Conservation (phyloP, 2,888 invertebrate genomes). For the Congeria kusceri region DNA sequence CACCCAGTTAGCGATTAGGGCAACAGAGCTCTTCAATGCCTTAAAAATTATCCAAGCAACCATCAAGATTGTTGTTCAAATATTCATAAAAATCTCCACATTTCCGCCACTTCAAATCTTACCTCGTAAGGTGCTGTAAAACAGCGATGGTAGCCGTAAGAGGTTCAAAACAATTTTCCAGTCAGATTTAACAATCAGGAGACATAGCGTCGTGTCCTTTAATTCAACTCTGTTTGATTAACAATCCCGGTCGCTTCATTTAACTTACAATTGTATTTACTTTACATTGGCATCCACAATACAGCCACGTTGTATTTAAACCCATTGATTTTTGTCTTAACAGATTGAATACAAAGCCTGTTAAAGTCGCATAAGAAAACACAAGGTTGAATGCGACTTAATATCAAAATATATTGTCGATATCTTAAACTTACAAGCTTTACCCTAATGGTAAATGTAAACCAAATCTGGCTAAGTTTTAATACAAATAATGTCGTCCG, state of each 20-base stretch:
- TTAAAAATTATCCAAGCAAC: too few relatives aligned
- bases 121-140: too few relatives aligned
- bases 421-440: background rate
- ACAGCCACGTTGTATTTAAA: background rate
- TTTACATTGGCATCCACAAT: background rate
- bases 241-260: background rate
- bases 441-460: background rate
- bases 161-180: too few relatives aligned
- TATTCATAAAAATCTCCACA: too few relatives aligned
- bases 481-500: conserved; percentile 45
- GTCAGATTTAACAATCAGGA: too few relatives aligned
- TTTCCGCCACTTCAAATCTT: too few relatives aligned
- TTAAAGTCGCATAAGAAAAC: background rate
- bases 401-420: conserved; percentile 7
- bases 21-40: too few relatives aligned
- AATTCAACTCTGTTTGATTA: too few relatives aligned
- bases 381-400: background rate
- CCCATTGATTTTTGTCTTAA: conserved; percentile 8
- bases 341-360: background rate
- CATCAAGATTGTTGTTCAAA: too few relatives aligned
- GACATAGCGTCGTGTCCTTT: too few relatives aligned
- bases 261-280: conserved; percentile 4
- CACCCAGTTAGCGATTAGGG: too few relatives aligned
- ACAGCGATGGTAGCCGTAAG: too few relatives aligned
- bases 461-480: conserved; percentile 42